Base-by-base conservation (phyloP, 2,113 vertebrate genomes). In the Actenoides hombroni region DNA sequence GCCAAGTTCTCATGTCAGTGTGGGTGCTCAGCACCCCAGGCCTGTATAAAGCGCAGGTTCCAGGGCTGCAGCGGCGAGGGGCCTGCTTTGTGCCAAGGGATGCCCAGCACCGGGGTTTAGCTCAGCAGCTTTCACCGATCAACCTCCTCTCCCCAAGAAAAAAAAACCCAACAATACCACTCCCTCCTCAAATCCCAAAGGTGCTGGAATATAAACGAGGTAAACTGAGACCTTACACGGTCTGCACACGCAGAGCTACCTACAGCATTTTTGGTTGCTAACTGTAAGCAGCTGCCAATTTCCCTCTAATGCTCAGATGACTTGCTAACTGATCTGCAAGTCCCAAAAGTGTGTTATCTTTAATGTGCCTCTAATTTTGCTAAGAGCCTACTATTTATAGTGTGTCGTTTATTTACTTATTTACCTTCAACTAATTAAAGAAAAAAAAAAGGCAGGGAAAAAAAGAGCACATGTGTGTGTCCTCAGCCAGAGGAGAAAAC, bases 321-420 rank as follows among this genome's bases (percentile, higher is more conserved):
- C 93, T 96, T 94, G 86, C 96, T 96, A 97, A 96, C 96, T 85
- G 91, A 95, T 97, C 95, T 95, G 94, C 87, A 92, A 95, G 95
- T 97, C 97, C 96, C 97, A 53, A 88, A 97, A 94, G 97, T 70
- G 67, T 63, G 95, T 96, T 97, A 96, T 97, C 95, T 97, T 97
- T 97, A 97, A 97, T 95, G 89, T 92, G 96, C 77, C 96, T 95
- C 90, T 95, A 95, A 97, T 97, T 96, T 97, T 97, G 91, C 95
- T 97, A 96, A 95, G 73, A 96, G 96, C 84, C 89, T 95, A n/a
- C 96, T 97, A 97, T 97, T 97, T 97, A 97, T 95, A 94, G 88
- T 42, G 44, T 88, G 75, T 20, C 37, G 2, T 95, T 95, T 96
- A 82, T 97, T 96, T 90, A 93, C 92, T 95, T 97, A 94, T 97